Evolutionary conservation across 2,797 vertebrate species (phyloP).

Genomic region (Pangasius krempfi): DNA sequence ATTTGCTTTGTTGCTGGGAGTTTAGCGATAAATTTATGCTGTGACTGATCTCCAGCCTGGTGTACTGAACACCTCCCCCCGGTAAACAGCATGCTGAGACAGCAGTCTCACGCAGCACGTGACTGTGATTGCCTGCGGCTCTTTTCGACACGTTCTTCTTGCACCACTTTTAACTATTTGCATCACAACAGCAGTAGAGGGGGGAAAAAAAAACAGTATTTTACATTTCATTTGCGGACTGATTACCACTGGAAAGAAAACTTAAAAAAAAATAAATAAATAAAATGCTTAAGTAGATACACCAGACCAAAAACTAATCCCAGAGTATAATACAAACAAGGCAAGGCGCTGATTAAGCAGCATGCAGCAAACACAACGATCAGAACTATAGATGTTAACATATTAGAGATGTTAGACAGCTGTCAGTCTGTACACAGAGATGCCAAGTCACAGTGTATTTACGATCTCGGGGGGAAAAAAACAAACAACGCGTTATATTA

Average conservation of each 20-base stretch:
- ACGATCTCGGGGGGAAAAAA: too few species aligned
- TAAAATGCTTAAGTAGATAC: neutral
- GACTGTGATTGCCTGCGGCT: neutral
- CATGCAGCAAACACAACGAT: neutral
- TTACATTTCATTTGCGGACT: neutral
- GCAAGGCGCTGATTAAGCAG: neutral
- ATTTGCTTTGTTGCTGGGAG: too few species aligned
- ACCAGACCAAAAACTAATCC: neutral
- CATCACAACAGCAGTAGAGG: neutral
- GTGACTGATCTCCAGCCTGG: too few species aligned
- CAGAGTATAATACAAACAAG: neutral
- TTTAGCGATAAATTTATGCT: too few species aligned
- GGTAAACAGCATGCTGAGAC: too few species aligned
- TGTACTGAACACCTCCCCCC: too few species aligned
- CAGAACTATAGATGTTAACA: neutral
- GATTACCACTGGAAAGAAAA: neutral
- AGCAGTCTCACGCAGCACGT: neutral
- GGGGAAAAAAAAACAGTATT: neutral
- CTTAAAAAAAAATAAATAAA: too few species aligned
- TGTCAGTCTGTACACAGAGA: neutral
- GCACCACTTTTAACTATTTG: neutral
- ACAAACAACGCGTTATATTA: neutral
- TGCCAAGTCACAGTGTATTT: neutral
- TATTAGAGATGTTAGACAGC: neutral
- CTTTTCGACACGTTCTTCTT: neutral